Base-by-base conservation (phyloP, 2,797 vertebrate species). In the Hozukius guyotensis region DNA sequence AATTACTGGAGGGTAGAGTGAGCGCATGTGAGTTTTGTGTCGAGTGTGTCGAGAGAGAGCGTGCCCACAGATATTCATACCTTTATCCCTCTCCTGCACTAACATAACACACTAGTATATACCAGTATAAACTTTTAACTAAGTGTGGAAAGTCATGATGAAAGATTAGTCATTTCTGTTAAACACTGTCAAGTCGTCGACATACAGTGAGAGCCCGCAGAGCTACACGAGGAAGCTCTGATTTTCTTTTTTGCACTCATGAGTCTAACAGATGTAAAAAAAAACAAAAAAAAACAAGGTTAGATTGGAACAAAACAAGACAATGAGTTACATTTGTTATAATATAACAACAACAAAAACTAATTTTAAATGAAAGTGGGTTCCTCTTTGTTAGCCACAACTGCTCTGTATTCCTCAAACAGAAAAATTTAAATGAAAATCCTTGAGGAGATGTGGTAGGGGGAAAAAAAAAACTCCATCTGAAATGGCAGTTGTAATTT, bases 1-100 rank as follows among this genome's bases (percentile, higher is more conserved):
- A 73, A 69, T 86, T 80, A 87, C 75, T 84, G 83, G 82, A 86
- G 84, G 77, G 75, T 60, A 36, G 16, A 83, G 68, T 85, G 77
- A 60, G 68, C 71, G 18, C 67, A 16, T 73, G 36, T 78, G 42
- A 38, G 53, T 76, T 76, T 56, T 75, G 67, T 67, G 25, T 60
- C 77, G 49, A 68, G 80, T 20, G 69, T 66, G 76, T 66, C 1
- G 8, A 64, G 71, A 67, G 86, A 42, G 38, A 42, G 38, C 78
- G 29, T 64, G 86, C 82, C 83, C 71, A 73, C 62, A 53, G 72
- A 76, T 64, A 71, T 82, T 84, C 80, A 49, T 83, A 88, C 59
- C 69, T 57, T 72, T 8, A 60, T 69, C 77, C 70, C 81, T 70
- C 81, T 70, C 87, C 57, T 71, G 60, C 78, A 67, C 22, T 2